Conservation (phyloP, 1,140 invertebrate genomes). For the Subanguina moxae region DNA sequence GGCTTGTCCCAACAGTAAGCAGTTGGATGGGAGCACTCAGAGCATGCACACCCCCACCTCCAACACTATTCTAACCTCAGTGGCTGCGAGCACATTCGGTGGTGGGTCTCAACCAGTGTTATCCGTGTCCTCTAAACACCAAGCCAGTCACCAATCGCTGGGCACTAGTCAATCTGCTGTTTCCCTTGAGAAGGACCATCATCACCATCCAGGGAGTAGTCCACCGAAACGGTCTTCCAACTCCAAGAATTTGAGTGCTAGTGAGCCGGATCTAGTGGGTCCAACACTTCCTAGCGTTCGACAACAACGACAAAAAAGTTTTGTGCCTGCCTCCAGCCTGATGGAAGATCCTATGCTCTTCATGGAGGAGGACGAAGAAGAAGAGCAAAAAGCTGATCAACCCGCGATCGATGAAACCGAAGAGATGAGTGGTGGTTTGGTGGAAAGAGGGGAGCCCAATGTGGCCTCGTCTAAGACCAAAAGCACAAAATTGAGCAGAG, state of each 20-base stretch:
- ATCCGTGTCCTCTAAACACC: not conserved
- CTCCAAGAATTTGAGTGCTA: not conserved
- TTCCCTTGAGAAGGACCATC: constrained; percentile 8
- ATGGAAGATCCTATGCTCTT: constrained; percentile 3
- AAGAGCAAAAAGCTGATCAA: no score
- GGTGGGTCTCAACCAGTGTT: constrained; percentile 37
- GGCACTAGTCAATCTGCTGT: not conserved
- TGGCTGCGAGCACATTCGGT: constrained; percentile 22
- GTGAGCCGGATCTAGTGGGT: not conserved
- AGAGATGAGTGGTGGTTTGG: no score
- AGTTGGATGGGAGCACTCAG: not conserved
- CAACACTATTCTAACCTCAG: not conserved
- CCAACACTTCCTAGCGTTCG: not conserved
- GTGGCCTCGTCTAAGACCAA: not conserved
- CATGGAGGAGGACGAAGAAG: constrained; percentile 1
- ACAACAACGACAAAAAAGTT: not conserved
- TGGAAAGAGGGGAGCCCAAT: not conserved
- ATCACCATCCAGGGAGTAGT: constrained; percentile 7
- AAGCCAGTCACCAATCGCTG: not conserved
- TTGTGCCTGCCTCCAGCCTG: constrained; percentile 1
- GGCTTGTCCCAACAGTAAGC: not conserved
- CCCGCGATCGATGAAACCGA: no score
- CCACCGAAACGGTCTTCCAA: not conserved
- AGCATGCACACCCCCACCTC: no score
- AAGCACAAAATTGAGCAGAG: not conserved